Evolutionary conservation across 1,140 invertebrate genomes (phyloP).

Genomic region (Charaxes varanes): DNA sequence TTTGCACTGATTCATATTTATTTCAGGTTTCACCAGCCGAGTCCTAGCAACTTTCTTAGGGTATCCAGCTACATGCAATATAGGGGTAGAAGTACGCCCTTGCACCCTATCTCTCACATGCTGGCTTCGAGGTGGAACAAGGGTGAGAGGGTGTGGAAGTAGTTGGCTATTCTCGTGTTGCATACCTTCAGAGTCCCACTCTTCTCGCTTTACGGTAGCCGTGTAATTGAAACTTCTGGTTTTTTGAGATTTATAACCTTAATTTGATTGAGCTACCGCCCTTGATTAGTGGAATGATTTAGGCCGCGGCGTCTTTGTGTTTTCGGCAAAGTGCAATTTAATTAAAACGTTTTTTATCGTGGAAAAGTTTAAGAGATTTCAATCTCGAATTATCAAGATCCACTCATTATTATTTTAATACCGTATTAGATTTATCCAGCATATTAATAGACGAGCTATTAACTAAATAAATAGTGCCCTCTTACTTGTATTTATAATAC

Average conservation of each 20-base stretch:
- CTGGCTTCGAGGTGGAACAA: constrained; percentile 80
- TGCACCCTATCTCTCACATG: constrained; percentile 83
- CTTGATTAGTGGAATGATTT: constrained; percentile 48
- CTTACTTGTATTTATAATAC: no score
- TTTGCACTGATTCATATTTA: constrained; percentile 3
- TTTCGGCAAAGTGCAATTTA: constrained; percentile 30
- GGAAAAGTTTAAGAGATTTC: constrained; percentile 1
- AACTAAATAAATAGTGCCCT: no score
- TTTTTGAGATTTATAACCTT: no score
- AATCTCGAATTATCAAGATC: background rate
- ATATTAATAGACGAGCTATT: no score
- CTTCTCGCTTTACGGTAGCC: no score
- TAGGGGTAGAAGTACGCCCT: constrained; percentile 73
- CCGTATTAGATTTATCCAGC: background rate
- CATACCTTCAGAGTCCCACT: constrained; percentile 49
- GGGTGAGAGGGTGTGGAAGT: constrained; percentile 77
- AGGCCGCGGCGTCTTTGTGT: constrained; percentile 32
- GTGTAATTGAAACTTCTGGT: no score
- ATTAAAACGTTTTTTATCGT: constrained; percentile 38
- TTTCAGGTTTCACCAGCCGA: constrained; percentile 56
- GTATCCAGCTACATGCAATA: constrained; percentile 76
- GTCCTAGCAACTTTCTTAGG: constrained; percentile 76
- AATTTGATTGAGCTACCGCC: constrained; percentile 66
- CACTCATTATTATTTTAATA: background rate
- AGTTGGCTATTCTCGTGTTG: constrained; percentile 83